phyloP scores from a whole-genome alignment of 2,888 invertebrate species.

The Cancer borealis region DNA sequence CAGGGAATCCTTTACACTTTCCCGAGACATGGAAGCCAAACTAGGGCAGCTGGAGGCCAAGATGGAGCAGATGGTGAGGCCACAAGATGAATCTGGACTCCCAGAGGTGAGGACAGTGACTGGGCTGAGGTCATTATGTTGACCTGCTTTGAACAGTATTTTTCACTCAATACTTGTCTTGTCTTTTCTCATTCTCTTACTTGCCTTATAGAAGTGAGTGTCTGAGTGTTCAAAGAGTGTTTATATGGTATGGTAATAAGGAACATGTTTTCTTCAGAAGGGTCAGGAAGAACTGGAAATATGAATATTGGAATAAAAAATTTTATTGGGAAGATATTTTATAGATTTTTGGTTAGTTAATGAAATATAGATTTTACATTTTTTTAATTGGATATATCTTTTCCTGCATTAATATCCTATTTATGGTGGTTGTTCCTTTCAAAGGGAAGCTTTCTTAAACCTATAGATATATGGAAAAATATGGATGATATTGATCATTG shows the following conservation, averaged over 20 bases:
- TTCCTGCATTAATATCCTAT: neutral
- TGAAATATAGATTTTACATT: neutral
- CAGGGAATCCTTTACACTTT: conserved; percentile 85
- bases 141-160: neutral
- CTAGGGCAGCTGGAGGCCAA: conserved; percentile 89
- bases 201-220: neutral
- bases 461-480: neutral
- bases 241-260: neutral
- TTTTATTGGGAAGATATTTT: neutral
- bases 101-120: conserved; percentile 26
- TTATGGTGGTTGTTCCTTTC: neutral
- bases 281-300: neutral
- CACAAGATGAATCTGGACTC: neutral
- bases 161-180: neutral
- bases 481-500: neutral
- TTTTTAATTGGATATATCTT: neutral
- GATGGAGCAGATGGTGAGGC: conserved; percentile 81
- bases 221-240: neutral
- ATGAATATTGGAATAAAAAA: neutral
- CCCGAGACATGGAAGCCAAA: conserved; percentile 92
- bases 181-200: neutral
- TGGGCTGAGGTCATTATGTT: neutral
- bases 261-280: neutral
- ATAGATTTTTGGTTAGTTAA: neutral
- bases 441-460: neutral